Conservation (phyloP, 1,140 invertebrate species). For the Plutomurus gul region DNA sequence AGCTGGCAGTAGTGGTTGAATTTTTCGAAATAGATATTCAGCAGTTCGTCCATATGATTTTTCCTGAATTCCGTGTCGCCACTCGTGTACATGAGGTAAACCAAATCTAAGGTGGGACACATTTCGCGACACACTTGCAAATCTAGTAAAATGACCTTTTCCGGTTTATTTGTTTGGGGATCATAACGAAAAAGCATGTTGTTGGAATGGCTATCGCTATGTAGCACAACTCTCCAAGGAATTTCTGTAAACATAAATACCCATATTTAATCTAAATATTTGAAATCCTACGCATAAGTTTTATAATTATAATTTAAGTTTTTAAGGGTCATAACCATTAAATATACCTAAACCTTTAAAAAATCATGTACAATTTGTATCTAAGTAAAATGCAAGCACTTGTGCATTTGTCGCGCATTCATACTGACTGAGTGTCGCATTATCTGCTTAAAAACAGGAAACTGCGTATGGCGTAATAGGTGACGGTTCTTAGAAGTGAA, state of each 20-base stretch:
- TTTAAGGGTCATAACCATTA: no score
- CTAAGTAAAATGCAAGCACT: no score
- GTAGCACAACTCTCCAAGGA: slow-evolving; percentile 4
- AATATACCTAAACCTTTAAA: no score
- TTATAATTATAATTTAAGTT: no score
- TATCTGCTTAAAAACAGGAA: no score
- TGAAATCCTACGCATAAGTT: neutral
- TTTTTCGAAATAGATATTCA: slow-evolving; percentile 37
- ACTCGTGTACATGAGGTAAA: slow-evolving; percentile 37
- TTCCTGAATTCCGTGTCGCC: slow-evolving; percentile 7
- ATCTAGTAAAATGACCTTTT: slow-evolving; percentile 35
- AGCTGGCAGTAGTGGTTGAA: slow-evolving; percentile 14
- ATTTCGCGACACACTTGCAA: slow-evolving; percentile 38
- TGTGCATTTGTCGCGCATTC: no score
- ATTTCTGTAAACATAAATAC: no score
- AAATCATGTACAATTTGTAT: no score
- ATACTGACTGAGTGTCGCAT: no score
- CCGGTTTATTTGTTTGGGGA: neutral
- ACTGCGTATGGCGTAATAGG: no score
- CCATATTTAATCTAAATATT: neutral
- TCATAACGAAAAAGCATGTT: no score
- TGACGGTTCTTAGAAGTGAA: no score
- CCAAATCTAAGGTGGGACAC: slow-evolving; percentile 30
- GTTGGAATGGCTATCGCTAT: slow-evolving; percentile 43
- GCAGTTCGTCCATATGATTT: slow-evolving; percentile 31